A percentile compares a stretch with the other conserved stretches of the same genome.
Conservation (phyloP, 2,888 invertebrate genomes). For the Ecliptopera silaceata region DNA sequence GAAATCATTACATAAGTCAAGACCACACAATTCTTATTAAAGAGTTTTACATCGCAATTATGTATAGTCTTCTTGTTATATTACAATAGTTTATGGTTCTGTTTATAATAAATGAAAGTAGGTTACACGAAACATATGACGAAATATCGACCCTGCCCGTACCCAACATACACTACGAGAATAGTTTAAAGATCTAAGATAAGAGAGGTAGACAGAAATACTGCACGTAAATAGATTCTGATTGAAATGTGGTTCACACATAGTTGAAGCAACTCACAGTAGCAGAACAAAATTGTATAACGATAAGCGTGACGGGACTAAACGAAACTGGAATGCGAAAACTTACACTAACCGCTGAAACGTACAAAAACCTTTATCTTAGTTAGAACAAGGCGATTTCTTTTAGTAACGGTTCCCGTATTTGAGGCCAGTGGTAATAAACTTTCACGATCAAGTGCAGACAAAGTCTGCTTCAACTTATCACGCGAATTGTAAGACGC, state of each 20-base stretch:
- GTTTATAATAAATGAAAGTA: constrained; percentile 54
- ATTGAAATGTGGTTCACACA: constrained; percentile 10
- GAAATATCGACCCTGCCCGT: constrained; percentile 60
- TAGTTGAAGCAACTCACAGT: constrained; percentile 3
- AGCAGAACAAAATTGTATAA: neutral
- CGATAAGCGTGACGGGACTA: neutral
- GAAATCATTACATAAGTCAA: constrained; percentile 3
- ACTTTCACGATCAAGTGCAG: constrained; percentile 80
- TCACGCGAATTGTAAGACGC: constrained; percentile 62
- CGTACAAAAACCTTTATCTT: constrained; percentile 52
- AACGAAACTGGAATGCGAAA: constrained; percentile 9
- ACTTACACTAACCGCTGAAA: constrained; percentile 44
- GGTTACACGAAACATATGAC: constrained; percentile 55
- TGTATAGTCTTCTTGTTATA: constrained; percentile 9
- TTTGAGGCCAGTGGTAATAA: constrained; percentile 75
- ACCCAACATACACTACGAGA: constrained; percentile 46
- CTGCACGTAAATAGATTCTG: constrained; percentile 26
- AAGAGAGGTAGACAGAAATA: constrained; percentile 29
- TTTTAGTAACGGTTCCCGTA: constrained; percentile 73
- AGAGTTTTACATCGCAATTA: constrained; percentile 13
- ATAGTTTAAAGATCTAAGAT: constrained; percentile 39
- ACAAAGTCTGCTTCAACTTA: constrained; percentile 57
- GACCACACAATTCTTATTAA: constrained; percentile 10
- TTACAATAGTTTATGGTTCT: constrained; percentile 38
- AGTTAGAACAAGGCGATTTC: constrained; percentile 61